A percentile compares a stretch with the other conserved stretches of the same genome.
Evolutionary conservation across 2,888 invertebrate species (phyloP).

Genomic region (Nemoura dubitans): DNA sequence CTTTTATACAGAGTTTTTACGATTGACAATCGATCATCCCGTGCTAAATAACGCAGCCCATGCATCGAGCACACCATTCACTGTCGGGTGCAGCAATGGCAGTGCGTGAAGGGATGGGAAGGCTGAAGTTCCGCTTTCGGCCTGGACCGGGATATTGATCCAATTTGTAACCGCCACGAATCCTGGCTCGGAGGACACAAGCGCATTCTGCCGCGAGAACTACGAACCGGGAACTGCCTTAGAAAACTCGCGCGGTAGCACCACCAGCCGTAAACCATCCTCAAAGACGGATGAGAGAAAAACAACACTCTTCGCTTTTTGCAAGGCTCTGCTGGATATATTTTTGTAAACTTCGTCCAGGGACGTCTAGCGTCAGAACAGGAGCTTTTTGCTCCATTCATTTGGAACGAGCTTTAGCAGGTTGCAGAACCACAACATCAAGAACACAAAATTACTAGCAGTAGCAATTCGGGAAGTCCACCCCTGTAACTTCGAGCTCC

Average conservation of each 20-base stretch:
- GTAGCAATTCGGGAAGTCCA: not conserved
- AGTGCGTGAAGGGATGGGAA: not conserved
- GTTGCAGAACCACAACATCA: too few relatives aligned
- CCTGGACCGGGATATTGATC: not conserved
- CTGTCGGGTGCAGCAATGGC: not conserved
- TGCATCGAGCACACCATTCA: too few relatives aligned
- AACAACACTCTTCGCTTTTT: not conserved
- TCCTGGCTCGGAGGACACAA: not conserved
- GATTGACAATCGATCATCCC: too few relatives aligned
- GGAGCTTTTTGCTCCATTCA: too few relatives aligned
- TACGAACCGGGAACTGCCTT: not conserved
- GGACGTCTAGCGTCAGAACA: not conserved
- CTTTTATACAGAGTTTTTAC: too few relatives aligned
- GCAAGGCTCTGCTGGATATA: not conserved
- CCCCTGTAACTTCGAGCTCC: not conserved
- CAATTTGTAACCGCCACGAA: not conserved
- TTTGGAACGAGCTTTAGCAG: too few relatives aligned
- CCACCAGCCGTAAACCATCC: too few relatives aligned
- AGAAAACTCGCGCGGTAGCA: not conserved
- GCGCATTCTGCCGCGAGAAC: not conserved
- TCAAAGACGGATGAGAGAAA: too few relatives aligned
- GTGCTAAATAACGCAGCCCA: too few relatives aligned
- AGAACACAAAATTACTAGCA: too few relatives aligned
- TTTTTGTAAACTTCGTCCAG: not conserved
- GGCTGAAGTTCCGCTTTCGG: not conserved